These are phyloP conservation scores for Cyprinodon variegatus DNA, from an alignment of 2,113 vertebrate genomes.

Conservation along the genomic window DNA sequence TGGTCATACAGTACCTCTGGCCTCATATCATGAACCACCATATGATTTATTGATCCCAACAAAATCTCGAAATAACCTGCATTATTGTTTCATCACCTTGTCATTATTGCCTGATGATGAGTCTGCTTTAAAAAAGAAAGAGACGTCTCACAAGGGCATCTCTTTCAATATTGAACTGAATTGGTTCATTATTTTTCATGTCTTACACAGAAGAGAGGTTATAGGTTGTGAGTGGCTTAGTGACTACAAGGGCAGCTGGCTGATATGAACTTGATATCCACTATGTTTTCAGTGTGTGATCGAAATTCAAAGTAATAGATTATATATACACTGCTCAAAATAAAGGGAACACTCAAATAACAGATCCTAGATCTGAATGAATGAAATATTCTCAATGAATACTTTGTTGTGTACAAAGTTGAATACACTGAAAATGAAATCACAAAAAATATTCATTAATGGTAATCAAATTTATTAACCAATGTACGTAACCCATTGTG, in stretches of 20 bases:
- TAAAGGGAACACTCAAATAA: no score
- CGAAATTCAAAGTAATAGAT: background rate
- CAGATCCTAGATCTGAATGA: no score
- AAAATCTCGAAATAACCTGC: conserved; percentile 76
- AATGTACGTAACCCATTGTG: no score
- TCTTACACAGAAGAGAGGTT: conserved; percentile 47
- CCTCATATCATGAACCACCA: conserved; percentile 62
- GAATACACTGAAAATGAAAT: no score
- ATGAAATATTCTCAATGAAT: no score
- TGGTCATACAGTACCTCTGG: conserved; percentile 49
- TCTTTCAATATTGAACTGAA: conserved; percentile 63
- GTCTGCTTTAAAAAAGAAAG: conserved; percentile 56
- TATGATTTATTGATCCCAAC: conserved; percentile 82
- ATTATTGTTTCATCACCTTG: conserved; percentile 77
- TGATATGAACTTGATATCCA: conserved; percentile 35
- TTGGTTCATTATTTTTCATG: conserved; percentile 54
- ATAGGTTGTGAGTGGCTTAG: conserved; percentile 44
- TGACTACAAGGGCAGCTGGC: conserved; percentile 43
- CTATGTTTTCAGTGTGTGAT: background rate
- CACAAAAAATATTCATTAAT: no score
- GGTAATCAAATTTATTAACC: no score
- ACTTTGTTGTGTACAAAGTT: no score
- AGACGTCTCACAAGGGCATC: conserved; percentile 65
- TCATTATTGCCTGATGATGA: conserved; percentile 77
- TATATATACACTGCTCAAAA: no score